Conservation (phyloP, 2,113 vertebrate genomes). For the Mobula birostris region DNA sequence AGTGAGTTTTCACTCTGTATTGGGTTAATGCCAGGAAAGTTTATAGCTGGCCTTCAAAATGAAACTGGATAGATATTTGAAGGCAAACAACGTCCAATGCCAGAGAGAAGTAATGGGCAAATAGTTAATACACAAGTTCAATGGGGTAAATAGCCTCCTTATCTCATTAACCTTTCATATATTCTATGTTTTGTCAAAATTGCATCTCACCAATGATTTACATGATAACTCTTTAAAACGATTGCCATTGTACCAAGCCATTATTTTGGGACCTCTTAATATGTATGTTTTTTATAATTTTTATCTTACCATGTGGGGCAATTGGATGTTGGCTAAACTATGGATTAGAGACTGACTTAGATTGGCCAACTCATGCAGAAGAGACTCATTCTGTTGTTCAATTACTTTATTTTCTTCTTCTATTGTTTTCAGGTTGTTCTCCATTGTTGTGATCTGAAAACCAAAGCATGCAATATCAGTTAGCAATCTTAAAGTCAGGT, state of each 20-base stretch:
- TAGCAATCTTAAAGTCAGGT: background rate
- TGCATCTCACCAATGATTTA: background rate
- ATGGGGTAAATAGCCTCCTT: too few relatives aligned
- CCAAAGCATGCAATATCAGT: background rate
- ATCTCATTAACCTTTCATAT: too few relatives aligned
- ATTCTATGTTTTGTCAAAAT: too few relatives aligned
- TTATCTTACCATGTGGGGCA: constrained; percentile 97
- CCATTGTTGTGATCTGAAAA: constrained; percentile 95
- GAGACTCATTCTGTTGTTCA: constrained; percentile 98
- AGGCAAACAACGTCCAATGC: too few relatives aligned
- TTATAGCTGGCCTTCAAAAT: too few relatives aligned
- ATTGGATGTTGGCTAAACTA: constrained; percentile 97
- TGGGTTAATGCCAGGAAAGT: too few relatives aligned
- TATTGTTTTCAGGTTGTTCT: constrained; percentile 97
- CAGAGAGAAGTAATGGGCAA: too few relatives aligned
- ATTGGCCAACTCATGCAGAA: constrained; percentile 95
- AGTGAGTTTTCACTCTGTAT: too few relatives aligned
- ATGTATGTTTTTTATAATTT: constrained; percentile 36
- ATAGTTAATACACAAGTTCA: too few relatives aligned
- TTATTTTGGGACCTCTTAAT: background rate
- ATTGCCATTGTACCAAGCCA: background rate
- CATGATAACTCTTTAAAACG: background rate
- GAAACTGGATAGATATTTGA: too few relatives aligned
- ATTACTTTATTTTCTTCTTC: constrained; percentile 99
- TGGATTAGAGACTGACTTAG: constrained; percentile 98